Conservation (phyloP, 1,140 invertebrate genomes). For the Patella vulgata region DNA sequence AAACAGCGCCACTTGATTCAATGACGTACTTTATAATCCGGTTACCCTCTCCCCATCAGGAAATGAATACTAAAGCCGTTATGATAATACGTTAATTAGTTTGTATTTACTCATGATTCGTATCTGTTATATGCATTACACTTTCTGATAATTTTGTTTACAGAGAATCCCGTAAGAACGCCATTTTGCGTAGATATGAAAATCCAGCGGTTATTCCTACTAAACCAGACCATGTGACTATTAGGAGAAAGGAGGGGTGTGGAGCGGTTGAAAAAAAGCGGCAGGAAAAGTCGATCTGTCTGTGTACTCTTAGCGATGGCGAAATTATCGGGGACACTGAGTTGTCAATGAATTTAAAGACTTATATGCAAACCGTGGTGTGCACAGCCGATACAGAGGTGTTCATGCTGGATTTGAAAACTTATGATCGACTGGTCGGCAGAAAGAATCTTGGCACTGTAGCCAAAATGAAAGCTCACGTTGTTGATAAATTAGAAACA, state of each 20-base stretch:
- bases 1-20: no score
- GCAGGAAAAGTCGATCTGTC: conserved; percentile 40
- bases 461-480: conserved; percentile 49
- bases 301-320: conserved; percentile 48
- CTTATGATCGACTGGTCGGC: conserved; percentile 59
- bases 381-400: conserved; percentile 57
- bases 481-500: conserved; percentile 50
- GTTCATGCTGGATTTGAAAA: conserved; percentile 58
- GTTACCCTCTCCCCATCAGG: no score
- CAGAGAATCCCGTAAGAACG: conserved; percentile 49
- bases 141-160: no score
- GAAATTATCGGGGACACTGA: conserved; percentile 62
- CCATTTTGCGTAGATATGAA: conserved; percentile 48
- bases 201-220: conserved; percentile 48
- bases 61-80: no score
- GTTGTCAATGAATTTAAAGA: conserved; percentile 46
- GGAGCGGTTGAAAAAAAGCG: conserved; percentile 53
- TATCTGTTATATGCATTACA: no score
- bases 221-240: conserved; percentile 47
- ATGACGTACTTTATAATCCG: no score
- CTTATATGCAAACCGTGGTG: conserved; percentile 56
- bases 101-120: no score
- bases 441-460: conserved; percentile 52
- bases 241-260: conserved; percentile 55
- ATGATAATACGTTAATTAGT: no score